These are phyloP conservation scores for Heliothis peltigera DNA, from an alignment of 2,888 invertebrate species.

Conservation along the genomic window DNA sequence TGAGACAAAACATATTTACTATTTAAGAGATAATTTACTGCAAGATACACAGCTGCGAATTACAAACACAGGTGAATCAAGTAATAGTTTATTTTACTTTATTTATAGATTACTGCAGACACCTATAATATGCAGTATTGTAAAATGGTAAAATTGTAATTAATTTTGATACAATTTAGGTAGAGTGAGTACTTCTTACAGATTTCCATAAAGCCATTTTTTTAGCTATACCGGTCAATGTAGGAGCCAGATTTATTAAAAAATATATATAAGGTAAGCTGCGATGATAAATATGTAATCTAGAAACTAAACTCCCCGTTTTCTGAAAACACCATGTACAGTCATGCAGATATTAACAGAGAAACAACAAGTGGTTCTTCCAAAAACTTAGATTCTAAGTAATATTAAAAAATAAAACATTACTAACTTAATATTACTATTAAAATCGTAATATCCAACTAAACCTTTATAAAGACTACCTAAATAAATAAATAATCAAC, in stretches of 20 bases:
- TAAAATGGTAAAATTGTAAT: background rate
- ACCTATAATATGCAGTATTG: background rate
- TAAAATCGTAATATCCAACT: background rate
- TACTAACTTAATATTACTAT: too few species aligned
- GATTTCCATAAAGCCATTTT: too few species aligned
- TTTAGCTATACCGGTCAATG: too few species aligned
- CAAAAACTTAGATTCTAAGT: too few species aligned
- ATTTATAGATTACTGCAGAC: background rate
- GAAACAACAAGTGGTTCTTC: too few species aligned
- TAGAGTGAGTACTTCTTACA: background rate
- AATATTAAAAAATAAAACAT: too few species aligned
- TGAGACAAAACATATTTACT: conserved; percentile 38
- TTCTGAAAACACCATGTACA: background rate
- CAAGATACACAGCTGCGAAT: conserved; percentile 38
- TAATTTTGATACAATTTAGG: background rate
- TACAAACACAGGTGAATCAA: conserved; percentile 20
- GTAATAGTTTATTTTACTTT: background rate
- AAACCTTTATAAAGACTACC: background rate
- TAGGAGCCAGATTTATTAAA: too few species aligned
- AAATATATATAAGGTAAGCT: too few species aligned
- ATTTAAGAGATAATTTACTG: conserved; percentile 33
- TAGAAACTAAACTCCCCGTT: too few species aligned
- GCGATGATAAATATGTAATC: too few species aligned
- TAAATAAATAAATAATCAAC: background rate
- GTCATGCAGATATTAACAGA: background rate